phyloP scores from a whole-genome alignment of 64 coral and sea anemone genomes.

The Anthopleura sola region DNA sequence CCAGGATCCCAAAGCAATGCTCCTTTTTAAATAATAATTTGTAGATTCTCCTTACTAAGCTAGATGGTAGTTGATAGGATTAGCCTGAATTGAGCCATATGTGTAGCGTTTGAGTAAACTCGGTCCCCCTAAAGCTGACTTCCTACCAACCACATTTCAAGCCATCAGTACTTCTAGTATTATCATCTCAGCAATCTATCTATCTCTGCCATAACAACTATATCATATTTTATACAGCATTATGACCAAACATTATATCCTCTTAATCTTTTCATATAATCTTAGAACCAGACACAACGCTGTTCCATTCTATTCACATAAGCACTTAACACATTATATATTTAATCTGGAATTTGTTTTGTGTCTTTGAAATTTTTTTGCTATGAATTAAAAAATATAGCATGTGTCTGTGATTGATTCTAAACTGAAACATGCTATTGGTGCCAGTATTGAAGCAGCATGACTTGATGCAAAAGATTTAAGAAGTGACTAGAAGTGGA shows the following conservation, averaged over 20 bases:
- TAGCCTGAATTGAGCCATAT: not conserved
- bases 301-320: not conserved
- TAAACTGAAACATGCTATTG: not conserved
- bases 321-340: conserved; percentile 15
- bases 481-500: not conserved
- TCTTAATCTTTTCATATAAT: not conserved
- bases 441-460: not conserved
- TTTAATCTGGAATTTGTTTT: not conserved
- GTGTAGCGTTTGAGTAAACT: not conserved
- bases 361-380: not conserved
- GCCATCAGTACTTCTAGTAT: not conserved
- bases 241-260: not conserved
- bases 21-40: not conserved
- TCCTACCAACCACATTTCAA: not conserved
- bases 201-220: not conserved
- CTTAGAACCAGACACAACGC: not conserved
- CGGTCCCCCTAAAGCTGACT: not conserved
- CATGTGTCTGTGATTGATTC: not conserved
- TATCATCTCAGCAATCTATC: not conserved
- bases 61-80: not conserved
- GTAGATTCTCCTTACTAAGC: not conserved
- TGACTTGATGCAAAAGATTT: not conserved
- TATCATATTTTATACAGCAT: not conserved
- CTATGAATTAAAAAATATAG: not conserved
- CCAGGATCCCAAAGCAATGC: not conserved